phyloP scores from a whole-genome alignment of 1,140 invertebrate species.

The Procambarus clarkii region DNA sequence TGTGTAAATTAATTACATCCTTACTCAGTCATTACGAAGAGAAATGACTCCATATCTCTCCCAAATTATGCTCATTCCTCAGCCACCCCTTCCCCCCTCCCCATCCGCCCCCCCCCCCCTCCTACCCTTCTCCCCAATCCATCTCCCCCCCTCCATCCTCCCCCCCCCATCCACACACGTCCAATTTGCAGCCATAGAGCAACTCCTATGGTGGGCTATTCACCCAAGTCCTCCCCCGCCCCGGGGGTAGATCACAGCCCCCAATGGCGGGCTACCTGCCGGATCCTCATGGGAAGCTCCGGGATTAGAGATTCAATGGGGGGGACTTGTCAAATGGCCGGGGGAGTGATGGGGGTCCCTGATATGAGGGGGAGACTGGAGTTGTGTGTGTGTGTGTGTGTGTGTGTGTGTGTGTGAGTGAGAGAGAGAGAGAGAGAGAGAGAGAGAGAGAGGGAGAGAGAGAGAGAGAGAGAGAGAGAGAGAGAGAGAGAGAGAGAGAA shows the following conservation, averaged over 20 bases:
- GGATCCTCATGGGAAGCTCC: not conserved
- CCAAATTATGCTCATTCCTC: constrained; percentile 47
- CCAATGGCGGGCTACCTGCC: constrained; percentile 13
- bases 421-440: not conserved
- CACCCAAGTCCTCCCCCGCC: constrained; percentile 21
- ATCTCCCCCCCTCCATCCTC: too few species aligned
- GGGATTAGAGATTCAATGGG: constrained; percentile 36
- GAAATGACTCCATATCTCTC: not conserved
- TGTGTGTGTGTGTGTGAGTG: too few species aligned
- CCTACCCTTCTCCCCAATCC: too few species aligned
- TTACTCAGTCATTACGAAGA: not conserved
- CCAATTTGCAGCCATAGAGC: constrained; percentile 36
- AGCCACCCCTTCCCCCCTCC: too few species aligned
- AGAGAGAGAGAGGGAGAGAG: not conserved
- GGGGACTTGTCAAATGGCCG: constrained; percentile 1
- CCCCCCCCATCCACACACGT: too few species aligned
- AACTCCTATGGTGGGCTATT: constrained; percentile 25
- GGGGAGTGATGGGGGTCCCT: constrained; percentile 7
- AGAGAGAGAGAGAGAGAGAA: too few species aligned
- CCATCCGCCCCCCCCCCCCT: too few species aligned
- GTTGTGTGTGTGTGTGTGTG: too few species aligned
- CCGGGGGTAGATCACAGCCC: not conserved
- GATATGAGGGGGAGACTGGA: constrained; percentile 20
- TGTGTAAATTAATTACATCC: not conserved
- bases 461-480: not conserved